Base-by-base conservation (phyloP, 2,797 vertebrate genomes). In the Lates japonicus region DNA sequence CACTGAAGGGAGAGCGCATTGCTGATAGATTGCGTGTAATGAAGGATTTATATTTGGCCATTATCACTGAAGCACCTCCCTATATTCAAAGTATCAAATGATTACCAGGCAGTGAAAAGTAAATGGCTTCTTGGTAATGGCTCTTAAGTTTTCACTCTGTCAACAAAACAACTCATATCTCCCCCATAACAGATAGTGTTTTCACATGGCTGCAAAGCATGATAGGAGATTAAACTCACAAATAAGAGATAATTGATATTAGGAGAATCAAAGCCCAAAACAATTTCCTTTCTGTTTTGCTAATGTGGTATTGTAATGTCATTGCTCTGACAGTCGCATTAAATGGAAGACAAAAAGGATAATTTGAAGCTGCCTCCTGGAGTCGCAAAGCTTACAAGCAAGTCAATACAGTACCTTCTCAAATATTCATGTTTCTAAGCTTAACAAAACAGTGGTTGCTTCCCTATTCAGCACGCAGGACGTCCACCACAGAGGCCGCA, bases 31-130 rank as follows among this genome's bases (percentile, higher is more conserved):
- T 79, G 71, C 31, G 16, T 81, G 76, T 88, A 85, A 87, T 91
- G 83, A 87, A 80, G 71, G 76, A 90, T 88, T 88, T 85, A 89
- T 85, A 65, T 89, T 81, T 82, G 70, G 71, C 74, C 80, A 70
- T 90, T 87, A 89, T 90, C 70, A 72, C 82, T 70, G 57, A 82
- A 90, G 76, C 80, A 81, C 80, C 64, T 78, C 70, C 70, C 73
- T 75, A 81, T 86, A 85, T 85, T 88, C 35, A 79, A 78, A 87
- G 76, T 74, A 89, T 90, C 78, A 78, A 87, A 86, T 88, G 62
- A 92, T 90, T 85, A 81, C 64, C 39, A 80, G 66, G 70, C 74
- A 78, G 80, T 90, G 78, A 87, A 72, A 86, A 64, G 55, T 65
- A 77, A 91, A 88, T 74, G 59, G 55, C 64, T 78, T 77, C 59